Evolutionary conservation across 2,888 invertebrate species (phyloP), one percentile per base, ranked within the genome.

Genomic region (Caenorhabditis sp.): DNA sequence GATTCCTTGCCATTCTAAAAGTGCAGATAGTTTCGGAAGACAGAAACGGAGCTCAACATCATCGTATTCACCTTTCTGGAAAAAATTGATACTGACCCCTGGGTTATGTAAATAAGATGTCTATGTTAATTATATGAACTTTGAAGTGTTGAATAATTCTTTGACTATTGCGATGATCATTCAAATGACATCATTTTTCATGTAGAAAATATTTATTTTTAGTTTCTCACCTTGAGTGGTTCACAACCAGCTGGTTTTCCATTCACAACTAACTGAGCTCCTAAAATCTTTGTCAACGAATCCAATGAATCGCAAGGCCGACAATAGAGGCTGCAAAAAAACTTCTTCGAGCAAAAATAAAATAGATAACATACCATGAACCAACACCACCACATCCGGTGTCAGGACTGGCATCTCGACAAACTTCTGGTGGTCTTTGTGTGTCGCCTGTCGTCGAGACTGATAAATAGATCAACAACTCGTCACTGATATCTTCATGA

Each of bases 1-100:
- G 21, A 81, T 78, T 24, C 81, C 81, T 51, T 81, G 81, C 81
- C 78, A 78, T 37, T 77, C 71, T 50, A 81, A 54, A 8, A 81
- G 55, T 1, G 79, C 79, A 14, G 84, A 79, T n/a, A 85, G 58
- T 36, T 84, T 77, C 14, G 86, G 86, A 23, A 86, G 70, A 50
- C 86, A 86, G 74, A 86, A 86, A 4, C 77, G 79, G 24, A 86
- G 74, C 61, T 85, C 82, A 55, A 86, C 76, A 63, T 86, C 79
- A 62, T 85, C 83, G 66, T 86, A 86, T 58, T 74, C 73, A n/a
- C 86, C 86, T 69, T 76, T 75, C 78, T 80, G 58, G 31, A 73
- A 63, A 69, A 50, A 50, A 24, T 24, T 54, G 17, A 27, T 53
- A 36, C 31, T 57, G 58, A 54, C 43, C 36, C 21, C n/a, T n/a